These are phyloP conservation scores for Cancer borealis DNA, from an alignment of 2,888 invertebrate species.

Conservation along the genomic window DNA sequence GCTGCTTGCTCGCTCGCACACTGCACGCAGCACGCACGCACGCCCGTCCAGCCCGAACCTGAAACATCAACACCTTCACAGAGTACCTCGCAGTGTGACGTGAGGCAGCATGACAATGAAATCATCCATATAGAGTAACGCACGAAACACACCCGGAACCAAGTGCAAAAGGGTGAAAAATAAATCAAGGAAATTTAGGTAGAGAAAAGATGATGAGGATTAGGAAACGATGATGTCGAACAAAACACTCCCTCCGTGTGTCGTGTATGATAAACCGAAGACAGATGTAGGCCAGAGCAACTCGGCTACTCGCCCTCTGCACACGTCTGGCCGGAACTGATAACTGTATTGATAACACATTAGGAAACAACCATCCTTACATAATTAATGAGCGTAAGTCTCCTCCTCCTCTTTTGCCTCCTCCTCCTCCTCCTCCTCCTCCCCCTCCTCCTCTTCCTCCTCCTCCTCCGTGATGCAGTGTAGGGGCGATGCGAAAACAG, in stretches of 20 bases:
- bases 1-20: conserved; percentile 61
- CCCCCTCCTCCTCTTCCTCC: no score
- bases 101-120: not conserved
- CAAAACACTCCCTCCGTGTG: not conserved
- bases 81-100: not conserved
- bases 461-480: no score
- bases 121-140: not conserved
- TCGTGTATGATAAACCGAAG: not conserved
- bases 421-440: no score
- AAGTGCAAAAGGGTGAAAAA: not conserved
- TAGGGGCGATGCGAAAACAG: not conserved
- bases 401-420: no score
- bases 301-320: not conserved
- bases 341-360: not conserved
- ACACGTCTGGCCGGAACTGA: not conserved
- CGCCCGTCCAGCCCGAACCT: conserved; percentile 68
- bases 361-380: not conserved
- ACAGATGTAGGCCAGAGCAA: not conserved
- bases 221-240: not conserved
- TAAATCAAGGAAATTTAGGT: not conserved
- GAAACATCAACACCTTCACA: conserved; percentile 25
- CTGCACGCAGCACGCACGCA: conserved; percentile 62
- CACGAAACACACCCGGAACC: no score
- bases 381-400: not conserved
- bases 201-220: not conserved